Evolutionary conservation across 1,140 invertebrate genomes (phyloP).

Genomic region (Calliphora vicina): DNA sequence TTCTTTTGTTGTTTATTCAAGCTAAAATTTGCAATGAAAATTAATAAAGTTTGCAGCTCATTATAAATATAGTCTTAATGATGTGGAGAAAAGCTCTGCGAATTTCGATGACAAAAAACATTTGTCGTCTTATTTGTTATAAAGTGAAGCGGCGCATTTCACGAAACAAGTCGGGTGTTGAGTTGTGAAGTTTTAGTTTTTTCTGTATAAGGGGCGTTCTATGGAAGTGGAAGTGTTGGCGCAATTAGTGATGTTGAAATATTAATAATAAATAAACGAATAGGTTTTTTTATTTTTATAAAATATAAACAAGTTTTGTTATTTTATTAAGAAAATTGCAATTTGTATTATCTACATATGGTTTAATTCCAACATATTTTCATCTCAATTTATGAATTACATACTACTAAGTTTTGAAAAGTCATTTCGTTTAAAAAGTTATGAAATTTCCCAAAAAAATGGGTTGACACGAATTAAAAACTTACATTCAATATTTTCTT

Average conservation of each 20-base stretch:
- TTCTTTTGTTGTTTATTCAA: not conserved
- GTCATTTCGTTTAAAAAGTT: too few relatives aligned
- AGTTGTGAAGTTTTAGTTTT: not conserved
- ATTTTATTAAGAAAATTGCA: too few relatives aligned
- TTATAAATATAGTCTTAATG: constrained; percentile 10
- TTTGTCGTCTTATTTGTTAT: constrained; percentile 10
- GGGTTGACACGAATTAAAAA: too few relatives aligned
- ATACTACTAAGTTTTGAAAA: too few relatives aligned
- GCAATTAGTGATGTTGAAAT: not conserved
- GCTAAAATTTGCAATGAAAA: not conserved
- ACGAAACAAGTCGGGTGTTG: not conserved
- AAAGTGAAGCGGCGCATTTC: not conserved
- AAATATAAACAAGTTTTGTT: too few relatives aligned
- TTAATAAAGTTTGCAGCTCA: constrained; percentile 37
- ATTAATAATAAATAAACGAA: not conserved
- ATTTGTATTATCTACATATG: too few relatives aligned
- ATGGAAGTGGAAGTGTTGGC: not conserved
- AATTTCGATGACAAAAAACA: constrained; percentile 6
- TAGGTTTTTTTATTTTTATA: too few relatives aligned
- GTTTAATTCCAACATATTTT: too few relatives aligned
- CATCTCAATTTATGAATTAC: too few relatives aligned
- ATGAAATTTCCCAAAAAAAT: too few relatives aligned
- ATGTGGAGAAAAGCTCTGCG: not conserved
- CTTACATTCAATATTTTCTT: too few relatives aligned
- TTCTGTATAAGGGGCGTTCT: not conserved